Base-by-base conservation (phyloP, 2,113 vertebrate genomes). In the Puma concolor region DNA sequence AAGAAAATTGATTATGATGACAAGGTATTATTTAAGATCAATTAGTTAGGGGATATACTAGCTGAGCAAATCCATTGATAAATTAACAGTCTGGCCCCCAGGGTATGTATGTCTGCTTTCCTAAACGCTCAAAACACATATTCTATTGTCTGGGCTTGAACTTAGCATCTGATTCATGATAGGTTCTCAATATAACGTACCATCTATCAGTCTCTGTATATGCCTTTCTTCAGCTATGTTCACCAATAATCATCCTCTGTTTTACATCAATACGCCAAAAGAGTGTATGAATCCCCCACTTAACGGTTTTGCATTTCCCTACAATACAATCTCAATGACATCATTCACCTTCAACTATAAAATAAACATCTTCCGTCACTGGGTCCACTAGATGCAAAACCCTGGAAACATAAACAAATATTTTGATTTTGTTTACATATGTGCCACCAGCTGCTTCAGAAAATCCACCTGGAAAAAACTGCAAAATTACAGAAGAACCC, bases 391-490 rank as follows among this genome's bases (percentile, higher is more conserved):
- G 50, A 97, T 71, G 50, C 57, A 96, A 96, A 97, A 87, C 38
- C 29, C 16, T 92, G 82, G 79, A 80, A 97, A 96, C 80, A 38
- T 88, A 94, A 96, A 87, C 84, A 96, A 96, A 94, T 96, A 94
- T 94, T 97, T 97, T 97, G 83, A 97, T 97, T 97, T 95, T 97
- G 81, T 96, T 97, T 95, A 95, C 17, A 54, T 89, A 63, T 14
- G 21, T 80, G 41, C 48, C 52, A 88, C 50, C 91, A 95, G 69
- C 83, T 95, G 71, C 79, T 96, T 96, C 69, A 97, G 94, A 64
- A 83, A 94, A 81, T 57, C 31, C 36, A 74, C 27, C 86, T 87
- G 63, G 27, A 82, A 86, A 89, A 89, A 80, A 29, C 5, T 10
- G 4, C 44, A 44, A 96, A 97, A 92, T 97, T 91, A 82, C 25